phyloP scores from a whole-genome alignment of 2,113 vertebrate species.

The Syngnathus typhle region DNA sequence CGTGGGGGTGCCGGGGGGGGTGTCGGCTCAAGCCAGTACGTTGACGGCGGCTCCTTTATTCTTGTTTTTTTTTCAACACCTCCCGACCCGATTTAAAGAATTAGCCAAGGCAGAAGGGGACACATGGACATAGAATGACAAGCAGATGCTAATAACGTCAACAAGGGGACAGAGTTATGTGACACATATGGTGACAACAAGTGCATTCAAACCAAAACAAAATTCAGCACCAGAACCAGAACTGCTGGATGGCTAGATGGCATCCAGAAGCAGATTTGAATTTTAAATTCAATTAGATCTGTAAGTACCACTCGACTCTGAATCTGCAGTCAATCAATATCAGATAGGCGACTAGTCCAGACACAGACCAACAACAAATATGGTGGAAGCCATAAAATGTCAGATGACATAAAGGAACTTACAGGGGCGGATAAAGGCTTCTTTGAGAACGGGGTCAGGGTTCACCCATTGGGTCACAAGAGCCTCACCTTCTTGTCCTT shows the following conservation, averaged over 20 bases:
- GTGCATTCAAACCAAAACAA: neutral
- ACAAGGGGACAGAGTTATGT: neutral
- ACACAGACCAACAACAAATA: too few species aligned
- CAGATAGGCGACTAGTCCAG: too few species aligned
- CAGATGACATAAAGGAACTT: constrained; percentile 6
- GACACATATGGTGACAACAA: neutral
- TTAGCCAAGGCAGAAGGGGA: neutral
- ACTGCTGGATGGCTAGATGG: neutral
- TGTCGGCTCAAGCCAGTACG: constrained; percentile 58
- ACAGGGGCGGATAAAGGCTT: constrained; percentile 11
- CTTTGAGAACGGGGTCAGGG: constrained; percentile 14
- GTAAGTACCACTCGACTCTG: too few species aligned
- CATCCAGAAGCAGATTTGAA: neutral
- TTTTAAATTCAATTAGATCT: too few species aligned
- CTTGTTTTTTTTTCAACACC: constrained; percentile 55
- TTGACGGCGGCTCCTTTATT: constrained; percentile 36
- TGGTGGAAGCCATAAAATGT: neutral
- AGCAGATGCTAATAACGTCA: neutral
- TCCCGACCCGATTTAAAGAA: constrained; percentile 13
- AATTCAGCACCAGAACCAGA: neutral
- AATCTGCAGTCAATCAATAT: too few species aligned
- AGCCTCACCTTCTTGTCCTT: constrained; percentile 27
- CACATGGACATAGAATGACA: neutral
- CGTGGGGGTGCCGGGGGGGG: constrained; percentile 61
- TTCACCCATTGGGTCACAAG: constrained; percentile 28